Evolutionary conservation across 2,113 vertebrate genomes (phyloP).

Genomic region (Mugil cephalus): DNA sequence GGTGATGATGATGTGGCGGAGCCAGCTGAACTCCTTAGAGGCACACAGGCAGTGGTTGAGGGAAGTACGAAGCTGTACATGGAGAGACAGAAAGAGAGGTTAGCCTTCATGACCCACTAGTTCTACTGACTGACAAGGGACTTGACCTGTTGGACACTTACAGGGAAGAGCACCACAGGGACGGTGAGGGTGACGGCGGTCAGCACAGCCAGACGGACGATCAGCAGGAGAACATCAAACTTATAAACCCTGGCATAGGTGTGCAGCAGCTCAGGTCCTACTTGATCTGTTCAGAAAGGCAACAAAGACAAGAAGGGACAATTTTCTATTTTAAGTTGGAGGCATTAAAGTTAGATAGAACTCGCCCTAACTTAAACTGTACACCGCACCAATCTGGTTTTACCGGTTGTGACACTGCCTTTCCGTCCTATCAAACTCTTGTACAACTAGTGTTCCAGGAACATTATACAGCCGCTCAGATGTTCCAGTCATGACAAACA

Average conservation of each 20-base stretch:
- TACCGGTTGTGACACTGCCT: not conserved
- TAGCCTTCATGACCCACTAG: not conserved
- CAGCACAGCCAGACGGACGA: constrained; percentile 95
- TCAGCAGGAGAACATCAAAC: constrained; percentile 89
- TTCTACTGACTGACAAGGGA: fast-evolving
- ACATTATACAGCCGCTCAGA: constrained; percentile 7
- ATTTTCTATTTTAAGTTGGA: too few species aligned
- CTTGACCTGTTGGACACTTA: constrained; percentile 78
- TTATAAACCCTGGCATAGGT: constrained; percentile 90
- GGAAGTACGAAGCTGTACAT: constrained; percentile 91
- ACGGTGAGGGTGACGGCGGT: constrained; percentile 95
- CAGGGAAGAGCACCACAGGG: constrained; percentile 97
- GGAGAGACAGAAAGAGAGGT: constrained; percentile 9
- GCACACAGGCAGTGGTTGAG: constrained; percentile 90
- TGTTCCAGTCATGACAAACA: constrained; percentile 43
- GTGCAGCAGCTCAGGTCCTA: constrained; percentile 94
- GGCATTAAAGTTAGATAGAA: too few species aligned
- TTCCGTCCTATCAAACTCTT: constrained; percentile 24
- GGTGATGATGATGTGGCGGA: constrained; percentile 91
- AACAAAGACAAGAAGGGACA: too few species aligned
- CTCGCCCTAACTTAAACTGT: constrained; percentile 32
- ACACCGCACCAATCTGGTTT: not conserved
- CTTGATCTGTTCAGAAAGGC: constrained; percentile 77
- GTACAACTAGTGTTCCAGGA: constrained; percentile 48
- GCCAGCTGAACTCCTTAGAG: constrained; percentile 92